phyloP scores from a whole-genome alignment of 2,888 invertebrate species.

The Steinernema carpocapsae region DNA sequence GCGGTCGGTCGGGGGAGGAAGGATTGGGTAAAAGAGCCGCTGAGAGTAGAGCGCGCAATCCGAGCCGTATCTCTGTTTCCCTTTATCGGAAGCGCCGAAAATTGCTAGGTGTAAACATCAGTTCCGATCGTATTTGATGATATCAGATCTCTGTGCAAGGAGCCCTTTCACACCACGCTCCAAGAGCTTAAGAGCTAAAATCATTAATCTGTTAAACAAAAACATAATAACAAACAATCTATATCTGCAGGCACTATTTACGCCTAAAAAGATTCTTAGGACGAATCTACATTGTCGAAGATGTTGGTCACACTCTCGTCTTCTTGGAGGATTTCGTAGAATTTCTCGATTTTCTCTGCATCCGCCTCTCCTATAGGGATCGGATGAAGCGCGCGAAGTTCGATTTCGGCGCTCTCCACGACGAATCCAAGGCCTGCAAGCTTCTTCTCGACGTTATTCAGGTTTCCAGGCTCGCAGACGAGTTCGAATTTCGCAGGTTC shows the following conservation, averaged over 20 bases:
- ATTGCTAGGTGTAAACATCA: not conserved
- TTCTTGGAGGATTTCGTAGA: slow-evolving; percentile 47
- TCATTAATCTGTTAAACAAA: not conserved
- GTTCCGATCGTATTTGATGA: not conserved
- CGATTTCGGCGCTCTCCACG: slow-evolving; percentile 39
- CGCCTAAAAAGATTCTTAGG: not conserved
- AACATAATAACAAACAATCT: slow-evolving; percentile 9
- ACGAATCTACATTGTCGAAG: slow-evolving; percentile 46
- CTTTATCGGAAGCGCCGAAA: not conserved
- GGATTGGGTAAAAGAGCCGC: slow-evolving; percentile 5
- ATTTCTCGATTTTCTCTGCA: slow-evolving; percentile 40
- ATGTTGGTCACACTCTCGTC: slow-evolving; percentile 47
- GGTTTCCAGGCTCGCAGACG: slow-evolving; percentile 48
- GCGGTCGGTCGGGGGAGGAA: not conserved
- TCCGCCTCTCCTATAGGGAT: slow-evolving; percentile 38
- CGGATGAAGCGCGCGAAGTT: slow-evolving; percentile 39
- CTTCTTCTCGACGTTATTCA: slow-evolving; percentile 47
- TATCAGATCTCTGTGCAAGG: too few relatives aligned
- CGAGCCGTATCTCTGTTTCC: not conserved
- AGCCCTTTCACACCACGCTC: too few relatives aligned
- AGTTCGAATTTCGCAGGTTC: slow-evolving; percentile 53
- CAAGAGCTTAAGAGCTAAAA: not conserved
- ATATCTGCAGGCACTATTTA: not conserved
- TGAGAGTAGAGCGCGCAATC: not conserved
- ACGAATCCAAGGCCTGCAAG: slow-evolving; percentile 46